Base-by-base conservation (phyloP, 2,797 vertebrate species). In the Aphelocoma californica region DNA sequence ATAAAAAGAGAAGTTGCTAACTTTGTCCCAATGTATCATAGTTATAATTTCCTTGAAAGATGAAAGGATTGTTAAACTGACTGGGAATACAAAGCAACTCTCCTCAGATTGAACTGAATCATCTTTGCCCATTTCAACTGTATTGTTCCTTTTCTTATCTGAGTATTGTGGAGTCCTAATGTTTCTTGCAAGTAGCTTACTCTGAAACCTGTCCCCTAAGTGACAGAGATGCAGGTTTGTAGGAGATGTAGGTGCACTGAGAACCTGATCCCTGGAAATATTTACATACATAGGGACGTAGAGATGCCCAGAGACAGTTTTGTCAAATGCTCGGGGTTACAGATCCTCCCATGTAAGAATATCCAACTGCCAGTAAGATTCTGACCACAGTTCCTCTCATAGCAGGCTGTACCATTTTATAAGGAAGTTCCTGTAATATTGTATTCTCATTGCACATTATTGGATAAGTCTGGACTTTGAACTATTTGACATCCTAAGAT, bases 31-130 rank as follows among this genome's bases (percentile, higher is more conserved):
- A 0, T 92, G 93, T 93, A 86, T 94, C 95, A 92, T 79, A 85
- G 94, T 92, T 91, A 92, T 93, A 95, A 97, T 96, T 96, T 97
- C 79, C 93, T 94, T 96, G 95, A 92, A 93, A 80, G 88, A 96
- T 88, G 83, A 92, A 95, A 95, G 81, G 86, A 64, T 77, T 81
- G 79, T 89, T 92, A 92, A 95, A 93, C 66, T 95, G 95, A 40
- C 94, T 88, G 88, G 85, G 92, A 86, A 96, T 73, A 96, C 86
- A 96, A 96, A 97, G 91, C 81, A 72, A 70, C 57, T 62, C 77
- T 90, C 51, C 85, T 95, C 88, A 66, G 88, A 82, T 25, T 85
- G 90, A 95, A 92, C 77, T 94, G 91, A 94, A 75, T 94, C 86
- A 93, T 93, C 85, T 83, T 83, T 81, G 50, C 90, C 89, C 70